Conservation (phyloP, 2,113 vertebrate species). For the Microcebus jonahi region DNA sequence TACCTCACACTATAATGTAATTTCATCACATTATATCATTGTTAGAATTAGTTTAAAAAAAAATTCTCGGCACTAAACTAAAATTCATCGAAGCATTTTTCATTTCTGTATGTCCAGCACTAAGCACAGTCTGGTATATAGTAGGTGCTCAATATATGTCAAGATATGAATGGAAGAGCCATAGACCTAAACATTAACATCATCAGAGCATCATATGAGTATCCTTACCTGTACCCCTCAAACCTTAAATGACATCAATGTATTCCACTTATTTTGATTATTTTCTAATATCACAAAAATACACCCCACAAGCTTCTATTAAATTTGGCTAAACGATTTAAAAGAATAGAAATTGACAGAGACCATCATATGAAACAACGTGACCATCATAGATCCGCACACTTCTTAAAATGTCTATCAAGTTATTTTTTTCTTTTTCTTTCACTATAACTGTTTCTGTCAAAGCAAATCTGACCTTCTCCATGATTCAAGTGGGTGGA, state of each 20-base stretch:
- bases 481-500: neutral
- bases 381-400: neutral
- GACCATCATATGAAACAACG: neutral
- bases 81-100: neutral
- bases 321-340: neutral
- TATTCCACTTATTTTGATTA: neutral
- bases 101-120: neutral
- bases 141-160: neutral
- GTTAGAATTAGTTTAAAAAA: neutral
- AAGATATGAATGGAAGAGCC: neutral
- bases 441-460: slow-evolving; percentile 1
- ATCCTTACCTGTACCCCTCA: neutral
- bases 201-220: neutral
- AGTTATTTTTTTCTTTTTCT: neutral
- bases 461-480: neutral
- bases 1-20: neutral
- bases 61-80: neutral
- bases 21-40: neutral
- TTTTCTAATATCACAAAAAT: slow-evolving; percentile 18
- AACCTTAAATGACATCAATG: neutral
- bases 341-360: slow-evolving; percentile 15
- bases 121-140: neutral
- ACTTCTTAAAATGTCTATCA: neutral
- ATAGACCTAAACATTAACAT: neutral
- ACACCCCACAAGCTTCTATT: neutral